These are phyloP conservation scores for Drosophila leonis DNA, from an alignment of 2,888 invertebrate genomes.

Conservation along the genomic window DNA sequence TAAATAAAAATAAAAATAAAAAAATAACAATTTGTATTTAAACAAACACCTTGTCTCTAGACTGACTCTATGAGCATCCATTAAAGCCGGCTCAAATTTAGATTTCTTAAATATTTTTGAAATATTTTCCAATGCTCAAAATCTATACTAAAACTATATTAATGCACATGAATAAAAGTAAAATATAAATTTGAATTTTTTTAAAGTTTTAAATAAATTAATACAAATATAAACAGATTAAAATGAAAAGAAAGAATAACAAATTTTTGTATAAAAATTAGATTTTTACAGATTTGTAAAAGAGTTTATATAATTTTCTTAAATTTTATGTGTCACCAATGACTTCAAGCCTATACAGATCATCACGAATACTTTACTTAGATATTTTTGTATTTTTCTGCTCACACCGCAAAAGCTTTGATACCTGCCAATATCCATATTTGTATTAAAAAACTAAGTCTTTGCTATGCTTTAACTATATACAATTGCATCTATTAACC, in stretches of 20 bases:
- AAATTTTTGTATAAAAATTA: not conserved
- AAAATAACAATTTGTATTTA: no score
- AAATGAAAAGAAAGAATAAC: no score
- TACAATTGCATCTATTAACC: conserved; percentile 1
- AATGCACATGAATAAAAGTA: not conserved
- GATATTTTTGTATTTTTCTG: not conserved
- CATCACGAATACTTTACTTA: not conserved
- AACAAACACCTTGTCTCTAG: no score
- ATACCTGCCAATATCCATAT: not conserved
- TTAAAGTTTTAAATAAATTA: not conserved
- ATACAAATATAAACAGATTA: not conserved
- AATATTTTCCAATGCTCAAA: not conserved
- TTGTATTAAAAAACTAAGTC: not conserved
- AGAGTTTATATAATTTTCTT: not conserved
- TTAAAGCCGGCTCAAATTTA: not conserved
- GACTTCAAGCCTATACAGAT: no score
- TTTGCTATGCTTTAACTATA: conserved; percentile 13
- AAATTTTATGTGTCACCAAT: no score
- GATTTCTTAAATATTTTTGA: not conserved
- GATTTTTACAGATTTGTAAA: not conserved
- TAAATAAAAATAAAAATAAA: no score
- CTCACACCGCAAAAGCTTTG: not conserved
- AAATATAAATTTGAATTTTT: not conserved
- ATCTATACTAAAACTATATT: not conserved
- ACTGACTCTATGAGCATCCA: no score